phyloP scores from a whole-genome alignment of 1,140 invertebrate genomes.

The Homalodisca vitripennis region DNA sequence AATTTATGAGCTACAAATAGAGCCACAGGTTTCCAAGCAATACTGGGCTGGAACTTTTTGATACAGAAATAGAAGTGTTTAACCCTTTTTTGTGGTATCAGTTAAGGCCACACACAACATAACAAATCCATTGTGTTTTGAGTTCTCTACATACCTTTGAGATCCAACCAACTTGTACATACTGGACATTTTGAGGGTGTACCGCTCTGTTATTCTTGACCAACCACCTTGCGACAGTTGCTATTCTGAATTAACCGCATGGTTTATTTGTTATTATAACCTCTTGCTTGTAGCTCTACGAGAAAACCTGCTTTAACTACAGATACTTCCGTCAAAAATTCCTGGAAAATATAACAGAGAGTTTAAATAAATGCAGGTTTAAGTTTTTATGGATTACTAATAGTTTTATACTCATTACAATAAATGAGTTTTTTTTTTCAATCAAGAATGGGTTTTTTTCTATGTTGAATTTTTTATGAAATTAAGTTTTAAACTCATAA shows the following conservation, averaged over 20 bases:
- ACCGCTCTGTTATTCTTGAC: constrained; percentile 93
- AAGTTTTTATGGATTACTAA: not conserved
- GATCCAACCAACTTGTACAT: constrained; percentile 82
- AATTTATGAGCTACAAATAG: too few relatives aligned
- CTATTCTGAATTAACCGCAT: constrained; percentile 95
- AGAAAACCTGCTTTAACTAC: not conserved
- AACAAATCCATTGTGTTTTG: too few relatives aligned
- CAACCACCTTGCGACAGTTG: constrained; percentile 85
- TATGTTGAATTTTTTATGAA: not conserved
- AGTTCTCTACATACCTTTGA: too few relatives aligned
- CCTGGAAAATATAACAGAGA: not conserved
- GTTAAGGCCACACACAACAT: too few relatives aligned
- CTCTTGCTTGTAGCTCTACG: not conserved
- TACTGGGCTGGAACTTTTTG: too few relatives aligned
- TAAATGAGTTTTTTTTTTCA: not conserved
- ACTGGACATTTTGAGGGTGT: constrained; percentile 71
- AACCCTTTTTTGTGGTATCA: too few relatives aligned
- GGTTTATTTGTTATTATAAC: not conserved
- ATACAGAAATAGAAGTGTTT: too few relatives aligned
- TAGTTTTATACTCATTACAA: not conserved
- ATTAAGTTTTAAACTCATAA: too few relatives aligned
- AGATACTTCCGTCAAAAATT: not conserved
- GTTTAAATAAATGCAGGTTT: not conserved
- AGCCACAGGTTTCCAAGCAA: too few relatives aligned
- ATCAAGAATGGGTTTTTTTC: not conserved